These are phyloP conservation scores for Chrysemys picta DNA, from an alignment of 2,113 vertebrate species.

Conservation along the genomic window DNA sequence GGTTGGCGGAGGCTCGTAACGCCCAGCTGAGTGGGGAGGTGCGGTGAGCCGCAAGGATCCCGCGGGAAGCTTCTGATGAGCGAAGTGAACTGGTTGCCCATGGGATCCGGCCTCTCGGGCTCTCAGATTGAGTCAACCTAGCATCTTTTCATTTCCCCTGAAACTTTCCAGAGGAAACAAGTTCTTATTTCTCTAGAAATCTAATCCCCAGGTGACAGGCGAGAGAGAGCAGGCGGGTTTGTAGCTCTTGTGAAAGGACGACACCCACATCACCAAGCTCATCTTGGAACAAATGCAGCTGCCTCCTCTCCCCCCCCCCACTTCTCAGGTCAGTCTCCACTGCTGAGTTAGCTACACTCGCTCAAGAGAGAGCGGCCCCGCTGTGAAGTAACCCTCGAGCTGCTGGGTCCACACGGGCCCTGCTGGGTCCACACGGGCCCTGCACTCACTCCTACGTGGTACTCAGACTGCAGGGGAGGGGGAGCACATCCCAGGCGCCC, in stretches of 20 bases:
- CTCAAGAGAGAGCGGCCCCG: neutral
- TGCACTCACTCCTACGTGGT: neutral
- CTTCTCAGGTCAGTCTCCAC: neutral
- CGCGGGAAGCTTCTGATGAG: neutral
- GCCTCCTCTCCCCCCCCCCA: neutral
- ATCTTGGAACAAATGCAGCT: neutral
- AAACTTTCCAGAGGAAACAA: slow-evolving; percentile 39
- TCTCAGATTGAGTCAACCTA: slow-evolving; percentile 11
- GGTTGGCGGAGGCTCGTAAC: neutral
- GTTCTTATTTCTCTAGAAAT: neutral
- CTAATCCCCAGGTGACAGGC: neutral
- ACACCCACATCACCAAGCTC: neutral
- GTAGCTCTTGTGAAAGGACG: neutral
- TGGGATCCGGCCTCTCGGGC: neutral
- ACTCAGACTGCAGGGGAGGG: neutral
- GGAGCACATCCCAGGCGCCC: too few relatives aligned
- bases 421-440: neutral
- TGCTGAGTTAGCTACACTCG: neutral
- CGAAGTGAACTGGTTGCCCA: neutral
- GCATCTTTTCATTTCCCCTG: slow-evolving; percentile 10
- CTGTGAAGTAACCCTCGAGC: neutral
- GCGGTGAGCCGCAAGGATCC: neutral
- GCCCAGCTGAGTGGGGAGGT: neutral
- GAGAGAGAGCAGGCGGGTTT: neutral
- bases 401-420: neutral